Evolutionary conservation across 2,888 invertebrate genomes (phyloP), one percentile per base, ranked within the genome.

Genomic region (Craniophora ligustri): DNA sequence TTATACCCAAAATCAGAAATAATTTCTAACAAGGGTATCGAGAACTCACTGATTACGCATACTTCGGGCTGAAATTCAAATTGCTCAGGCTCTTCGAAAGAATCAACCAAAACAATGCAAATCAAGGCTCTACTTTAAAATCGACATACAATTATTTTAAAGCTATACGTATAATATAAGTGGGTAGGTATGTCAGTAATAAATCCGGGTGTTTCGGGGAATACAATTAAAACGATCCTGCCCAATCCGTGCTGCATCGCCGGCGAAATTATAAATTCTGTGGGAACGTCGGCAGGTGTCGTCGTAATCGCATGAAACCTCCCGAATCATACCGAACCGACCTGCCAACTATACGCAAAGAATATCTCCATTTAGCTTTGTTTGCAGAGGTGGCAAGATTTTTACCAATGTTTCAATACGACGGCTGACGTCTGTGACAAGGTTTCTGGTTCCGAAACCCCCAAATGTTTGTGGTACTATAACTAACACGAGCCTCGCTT

Each of bases 251-350:
- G 71, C 76, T 70, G 76, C 76, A 73, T 66, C 72, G 73, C 50
- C 76, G 74, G 72, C 67, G 69, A 81, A 89, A 90, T 91, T 91
- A 91, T 91, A 84, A 89, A 91, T 91, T 90, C 91, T 82, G 76
- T 91, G 91, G 87, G 91, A 91, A 86, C 82, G 87, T 82, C 86
- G 90, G 85, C 91, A 91, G 91, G 91, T 91, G 91, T 77, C 85
- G 82, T 84, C 71, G 85, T 89, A 88, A 89, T 90, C 91, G 88
- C 89, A 85, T 86, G 85, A 81, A 84, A 82, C 85, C 84, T 82
- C 79, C 81, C 86, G 86, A 87, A 85, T 87, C 87, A 84, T 85
- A 85, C 77, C 81, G 59, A 70, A 48, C 77, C 78, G 74, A 75
- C 80, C 81, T 81, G 80, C 74, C 68, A 75, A 81, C 83, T 82